Conservation (phyloP, 2,888 invertebrate species). For the Cosmia pyralina region DNA sequence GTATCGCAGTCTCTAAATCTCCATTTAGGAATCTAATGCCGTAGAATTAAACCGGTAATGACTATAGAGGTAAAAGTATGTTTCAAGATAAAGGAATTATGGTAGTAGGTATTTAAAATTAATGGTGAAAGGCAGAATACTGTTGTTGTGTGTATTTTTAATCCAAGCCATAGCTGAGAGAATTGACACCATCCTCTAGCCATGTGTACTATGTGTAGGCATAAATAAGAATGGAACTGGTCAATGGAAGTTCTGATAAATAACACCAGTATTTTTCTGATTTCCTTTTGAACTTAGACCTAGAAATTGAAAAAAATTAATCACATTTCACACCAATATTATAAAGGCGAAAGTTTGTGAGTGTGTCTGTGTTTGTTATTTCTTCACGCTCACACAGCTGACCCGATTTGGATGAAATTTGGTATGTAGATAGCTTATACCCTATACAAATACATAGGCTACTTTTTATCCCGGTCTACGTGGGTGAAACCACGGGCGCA, state of each 20-base stretch:
- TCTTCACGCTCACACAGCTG: no score
- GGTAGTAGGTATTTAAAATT: neutral
- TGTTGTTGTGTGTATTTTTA: neutral
- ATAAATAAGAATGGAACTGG: neutral
- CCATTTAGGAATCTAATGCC: conserved; percentile 27
- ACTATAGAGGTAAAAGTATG: neutral
- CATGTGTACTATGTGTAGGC: neutral
- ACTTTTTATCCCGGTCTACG: no score
- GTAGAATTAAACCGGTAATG: conserved; percentile 15
- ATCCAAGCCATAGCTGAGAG: neutral
- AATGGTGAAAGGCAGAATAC: neutral
- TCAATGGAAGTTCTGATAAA: neutral
- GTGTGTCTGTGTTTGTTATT: no score
- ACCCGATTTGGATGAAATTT: no score
- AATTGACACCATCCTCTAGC: neutral
- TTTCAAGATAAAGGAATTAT: conserved; percentile 8
- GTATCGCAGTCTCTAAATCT: conserved; percentile 17
- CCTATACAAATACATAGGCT: no score
- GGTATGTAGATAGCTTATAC: no score
- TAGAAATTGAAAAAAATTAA: no score
- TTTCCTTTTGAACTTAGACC: neutral
- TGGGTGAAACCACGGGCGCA: no score
- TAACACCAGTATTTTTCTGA: neutral
- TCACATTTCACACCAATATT: no score
- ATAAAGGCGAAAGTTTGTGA: no score